Percentiles rank a stretch among this genome's conserved stretches.
These are phyloP conservation scores for Pomatorhinus ruficollis DNA, from an alignment of 2,113 vertebrate species.

Conservation along the genomic window DNA sequence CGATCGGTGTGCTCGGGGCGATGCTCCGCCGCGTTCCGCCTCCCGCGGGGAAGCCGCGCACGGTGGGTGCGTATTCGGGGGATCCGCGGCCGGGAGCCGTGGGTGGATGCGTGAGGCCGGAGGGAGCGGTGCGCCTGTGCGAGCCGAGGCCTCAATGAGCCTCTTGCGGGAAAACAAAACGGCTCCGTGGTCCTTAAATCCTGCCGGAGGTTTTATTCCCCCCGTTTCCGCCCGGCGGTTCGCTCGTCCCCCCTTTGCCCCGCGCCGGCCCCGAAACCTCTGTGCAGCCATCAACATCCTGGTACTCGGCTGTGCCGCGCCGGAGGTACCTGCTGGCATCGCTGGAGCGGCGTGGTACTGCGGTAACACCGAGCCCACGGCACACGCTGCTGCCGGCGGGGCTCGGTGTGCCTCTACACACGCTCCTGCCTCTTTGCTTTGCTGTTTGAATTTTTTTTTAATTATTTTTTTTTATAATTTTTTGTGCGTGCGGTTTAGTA, in stretches of 20 bases:
- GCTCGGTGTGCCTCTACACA: background rate
- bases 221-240: background rate
- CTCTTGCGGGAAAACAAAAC: constrained; percentile 14
- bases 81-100: background rate
- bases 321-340: constrained; percentile 36
- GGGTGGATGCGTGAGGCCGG: background rate
- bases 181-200: background rate
- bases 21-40: background rate
- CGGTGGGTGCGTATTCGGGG: background rate
- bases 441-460: background rate
- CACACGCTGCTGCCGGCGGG: background rate
- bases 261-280: background rate
- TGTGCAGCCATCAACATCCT: constrained; percentile 27
- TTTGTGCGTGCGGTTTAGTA: background rate
- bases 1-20: background rate
- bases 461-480: too few species aligned
- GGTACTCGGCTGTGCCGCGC: background rate
- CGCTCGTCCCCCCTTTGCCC: background rate
- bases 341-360: constrained; percentile 23
- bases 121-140: constrained; percentile 9
- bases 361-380: constrained; percentile 26
- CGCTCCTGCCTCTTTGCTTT: background rate
- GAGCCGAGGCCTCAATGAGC: background rate
- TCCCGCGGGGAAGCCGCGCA: background rate
- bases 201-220: background rate